Conservation (phyloP, 2,113 vertebrate genomes). For the Apteryx mantelli region DNA sequence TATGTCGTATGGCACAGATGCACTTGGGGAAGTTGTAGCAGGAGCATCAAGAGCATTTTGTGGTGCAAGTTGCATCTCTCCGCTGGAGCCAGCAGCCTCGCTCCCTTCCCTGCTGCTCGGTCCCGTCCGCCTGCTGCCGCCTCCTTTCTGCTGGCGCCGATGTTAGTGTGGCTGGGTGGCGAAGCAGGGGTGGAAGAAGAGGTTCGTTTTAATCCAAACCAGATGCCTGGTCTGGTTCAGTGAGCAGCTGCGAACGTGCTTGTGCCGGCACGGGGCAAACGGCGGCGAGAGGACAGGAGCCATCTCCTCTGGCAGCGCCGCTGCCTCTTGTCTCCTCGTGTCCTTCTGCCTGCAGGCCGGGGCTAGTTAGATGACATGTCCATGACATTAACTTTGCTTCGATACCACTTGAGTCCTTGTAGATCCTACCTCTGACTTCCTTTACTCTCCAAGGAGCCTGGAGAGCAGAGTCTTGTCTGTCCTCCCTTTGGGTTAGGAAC, state of each 20-base stretch:
- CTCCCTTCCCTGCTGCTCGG: background rate
- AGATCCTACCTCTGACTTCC: background rate
- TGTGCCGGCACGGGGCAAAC: rapidly evolving
- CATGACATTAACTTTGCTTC: background rate
- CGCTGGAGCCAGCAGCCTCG: no score
- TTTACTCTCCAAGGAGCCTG: background rate
- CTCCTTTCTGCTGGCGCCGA: background rate
- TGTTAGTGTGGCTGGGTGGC: rapidly evolving
- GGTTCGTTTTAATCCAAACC: background rate
- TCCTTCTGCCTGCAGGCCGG: background rate
- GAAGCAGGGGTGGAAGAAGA: background rate
- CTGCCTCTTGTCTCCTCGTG: rapidly evolving
- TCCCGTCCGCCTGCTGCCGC: background rate
- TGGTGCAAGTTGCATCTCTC: background rate
- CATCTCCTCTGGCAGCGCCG: background rate
- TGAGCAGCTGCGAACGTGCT: background rate
- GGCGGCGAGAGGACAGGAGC: background rate
- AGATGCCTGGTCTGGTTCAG: background rate
- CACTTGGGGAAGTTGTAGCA: background rate
- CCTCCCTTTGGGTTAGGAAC: background rate
- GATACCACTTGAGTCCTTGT: background rate
- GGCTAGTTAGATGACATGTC: background rate
- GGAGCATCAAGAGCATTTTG: background rate
- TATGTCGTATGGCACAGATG: rapidly evolving
- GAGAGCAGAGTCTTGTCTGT: background rate